Conservation (phyloP, 2,888 invertebrate genomes). For the Drosophila cognata region DNA sequence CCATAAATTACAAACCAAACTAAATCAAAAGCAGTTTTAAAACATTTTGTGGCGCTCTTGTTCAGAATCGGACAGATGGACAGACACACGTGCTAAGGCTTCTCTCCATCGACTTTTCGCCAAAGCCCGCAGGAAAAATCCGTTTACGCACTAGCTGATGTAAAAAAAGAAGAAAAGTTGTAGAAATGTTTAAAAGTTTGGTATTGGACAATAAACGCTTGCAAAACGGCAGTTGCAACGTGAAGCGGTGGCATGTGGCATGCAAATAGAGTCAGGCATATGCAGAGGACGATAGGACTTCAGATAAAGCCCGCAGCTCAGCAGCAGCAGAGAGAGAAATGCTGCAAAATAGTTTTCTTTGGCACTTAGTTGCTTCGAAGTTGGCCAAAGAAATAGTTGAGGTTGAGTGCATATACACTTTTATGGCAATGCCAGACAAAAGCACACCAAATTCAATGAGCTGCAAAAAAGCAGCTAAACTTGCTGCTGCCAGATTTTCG, state of each 20-base stretch:
- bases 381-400: constrained; percentile 39
- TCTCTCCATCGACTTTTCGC: constrained; percentile 28
- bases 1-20: constrained; percentile 64
- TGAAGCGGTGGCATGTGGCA: not conserved
- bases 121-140: constrained; percentile 46
- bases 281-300: constrained; percentile 39
- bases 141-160: constrained; percentile 65
- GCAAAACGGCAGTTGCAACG: constrained; percentile 36
- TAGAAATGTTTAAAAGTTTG: constrained; percentile 72
- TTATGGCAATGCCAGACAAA: constrained; percentile 76
- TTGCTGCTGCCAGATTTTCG: constrained; percentile 77
- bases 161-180: constrained; percentile 46
- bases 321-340: constrained; percentile 9
- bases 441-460: constrained; percentile 78
- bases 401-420: constrained; percentile 44
- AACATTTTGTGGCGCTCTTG: constrained; percentile 47
- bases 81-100: constrained; percentile 7
- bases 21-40: constrained; percentile 1
- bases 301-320: constrained; percentile 71
- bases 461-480: constrained; percentile 77
- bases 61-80: constrained; percentile 22
- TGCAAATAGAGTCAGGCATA: constrained; percentile 49
- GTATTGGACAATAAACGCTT: constrained; percentile 79
- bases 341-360: constrained; percentile 63
- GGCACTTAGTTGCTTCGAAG: constrained; percentile 63